A percentile compares a stretch with the other conserved stretches of the same genome.
phyloP scores from a whole-genome alignment of 2,797 vertebrate genomes.

The Chloroceryle inda region DNA sequence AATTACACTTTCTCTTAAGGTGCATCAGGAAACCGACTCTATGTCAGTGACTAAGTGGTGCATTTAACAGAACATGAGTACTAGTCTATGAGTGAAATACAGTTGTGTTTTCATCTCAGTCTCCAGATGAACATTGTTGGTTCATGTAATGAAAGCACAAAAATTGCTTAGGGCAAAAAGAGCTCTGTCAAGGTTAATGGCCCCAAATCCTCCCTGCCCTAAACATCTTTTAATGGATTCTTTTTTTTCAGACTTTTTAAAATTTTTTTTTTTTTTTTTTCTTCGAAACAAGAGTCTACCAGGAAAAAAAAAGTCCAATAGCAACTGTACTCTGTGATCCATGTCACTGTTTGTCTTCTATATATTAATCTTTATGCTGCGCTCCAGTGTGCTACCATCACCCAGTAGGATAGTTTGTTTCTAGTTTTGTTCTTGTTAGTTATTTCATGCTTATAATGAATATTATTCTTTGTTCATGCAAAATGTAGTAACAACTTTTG shows the following conservation, averaged over 20 bases:
- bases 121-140: not conserved
- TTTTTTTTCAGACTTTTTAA: not conserved
- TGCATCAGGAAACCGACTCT: not conserved
- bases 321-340: not conserved
- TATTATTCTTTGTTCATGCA: not conserved
- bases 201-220: not conserved
- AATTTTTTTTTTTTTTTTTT: not conserved
- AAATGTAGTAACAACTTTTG: not conserved
- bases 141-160: not conserved
- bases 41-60: not conserved
- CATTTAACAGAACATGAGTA: conserved; percentile 2
- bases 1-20: not conserved
- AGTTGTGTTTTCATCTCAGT: not conserved
- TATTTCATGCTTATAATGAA: not conserved
- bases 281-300: not conserved
- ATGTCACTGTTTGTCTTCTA: not conserved
- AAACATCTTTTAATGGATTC: not conserved
- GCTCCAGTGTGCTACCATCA: not conserved
- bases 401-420: not conserved
- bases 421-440: not conserved
- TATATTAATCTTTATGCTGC: not conserved
- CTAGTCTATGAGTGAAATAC: not conserved
- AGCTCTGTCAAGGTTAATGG: not conserved
- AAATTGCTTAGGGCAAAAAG: conserved; percentile 7
- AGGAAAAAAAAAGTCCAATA: not conserved